Evolutionary conservation across 2,797 vertebrate species (phyloP), one percentile per base, ranked within the genome.

Genomic region (Acipenser oxyrinchus): DNA sequence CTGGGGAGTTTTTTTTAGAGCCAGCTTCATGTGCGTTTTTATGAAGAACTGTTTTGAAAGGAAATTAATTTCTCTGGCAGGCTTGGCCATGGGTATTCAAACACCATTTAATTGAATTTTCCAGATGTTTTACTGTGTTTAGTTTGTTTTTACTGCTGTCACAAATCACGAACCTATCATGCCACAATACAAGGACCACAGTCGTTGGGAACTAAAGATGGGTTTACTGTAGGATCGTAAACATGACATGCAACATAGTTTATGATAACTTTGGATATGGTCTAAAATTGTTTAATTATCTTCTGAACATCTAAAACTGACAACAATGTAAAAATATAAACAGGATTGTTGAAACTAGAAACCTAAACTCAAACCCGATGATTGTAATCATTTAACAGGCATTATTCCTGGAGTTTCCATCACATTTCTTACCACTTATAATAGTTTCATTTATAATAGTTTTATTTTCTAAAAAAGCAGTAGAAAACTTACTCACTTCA

Each of bases 171-270:
- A 58, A 58, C 55, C 55, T 58, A 58, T 11, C 11, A 58, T n/a
- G 10, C 10, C 55, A 58, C 55, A 58, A 58, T 10, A 58, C 12
- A 13, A n/a, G 12, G 12, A 58, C 55, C 55, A 58, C 55, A 58
- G 55, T 6, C 12, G 55, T n/a, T 58, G 55, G 55, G 55, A 10
- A 58, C 11, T n/a, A 10, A 58, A 11, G 9, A 58, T 11, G 12
- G 13, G 2, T 10, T 12, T 13, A 58, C 15, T 58, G 6, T 58
- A 3, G 13, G 13, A 58, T 58, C 55, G 11, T 58, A 58, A 58
- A 58, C 55, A 58, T 58, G 55, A 58, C 11, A 58, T 58, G 55
- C 55, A n/a, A 58, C 11, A 58, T 58, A 58, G 9, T 58, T 58
- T 58, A 58, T 58, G 55, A 58, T 58, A 12, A n/a, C 55, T 58